Evolutionary conservation across 2,888 invertebrate genomes (phyloP).

Genomic region (Philonicus albiceps): DNA sequence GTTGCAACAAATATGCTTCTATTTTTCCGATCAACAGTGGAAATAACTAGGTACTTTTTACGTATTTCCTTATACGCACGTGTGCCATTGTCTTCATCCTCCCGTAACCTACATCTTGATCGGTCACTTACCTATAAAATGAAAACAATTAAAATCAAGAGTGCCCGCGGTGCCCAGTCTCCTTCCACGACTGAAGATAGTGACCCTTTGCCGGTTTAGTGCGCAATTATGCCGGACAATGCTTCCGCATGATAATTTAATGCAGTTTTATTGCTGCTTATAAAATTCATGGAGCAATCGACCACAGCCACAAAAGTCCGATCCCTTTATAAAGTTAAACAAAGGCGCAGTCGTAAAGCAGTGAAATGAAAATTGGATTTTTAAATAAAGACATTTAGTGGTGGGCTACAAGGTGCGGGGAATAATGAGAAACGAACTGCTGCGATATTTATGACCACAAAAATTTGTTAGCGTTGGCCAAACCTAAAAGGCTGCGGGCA

Average conservation of each 20-base stretch:
- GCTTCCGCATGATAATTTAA: not conserved
- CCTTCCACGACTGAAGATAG: not conserved
- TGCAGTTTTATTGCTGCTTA: not conserved
- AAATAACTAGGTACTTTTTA: too few relatives aligned
- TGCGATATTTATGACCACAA: not conserved
- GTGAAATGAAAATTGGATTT: conserved; percentile 13
- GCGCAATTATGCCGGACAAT: not conserved
- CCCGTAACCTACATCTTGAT: not conserved
- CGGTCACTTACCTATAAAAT: not conserved
- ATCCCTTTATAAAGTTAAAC: not conserved
- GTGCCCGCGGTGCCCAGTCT: not conserved
- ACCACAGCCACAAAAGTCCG: not conserved
- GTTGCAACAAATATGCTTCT: too few relatives aligned
- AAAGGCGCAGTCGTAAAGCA: not conserved
- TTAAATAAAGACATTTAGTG: conserved; percentile 14
- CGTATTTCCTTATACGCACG: not conserved
- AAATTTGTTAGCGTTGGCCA: not conserved
- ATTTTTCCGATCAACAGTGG: too few relatives aligned
- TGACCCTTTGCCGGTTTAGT: not conserved
- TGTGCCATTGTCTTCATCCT: not conserved
- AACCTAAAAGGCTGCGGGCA: not conserved
- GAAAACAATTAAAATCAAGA: not conserved
- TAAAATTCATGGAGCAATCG: not conserved
- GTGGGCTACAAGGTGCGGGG: not conserved
- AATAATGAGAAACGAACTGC: not conserved